Conservation (phyloP, 2,888 invertebrate species). For the Tortricodes alternella region DNA sequence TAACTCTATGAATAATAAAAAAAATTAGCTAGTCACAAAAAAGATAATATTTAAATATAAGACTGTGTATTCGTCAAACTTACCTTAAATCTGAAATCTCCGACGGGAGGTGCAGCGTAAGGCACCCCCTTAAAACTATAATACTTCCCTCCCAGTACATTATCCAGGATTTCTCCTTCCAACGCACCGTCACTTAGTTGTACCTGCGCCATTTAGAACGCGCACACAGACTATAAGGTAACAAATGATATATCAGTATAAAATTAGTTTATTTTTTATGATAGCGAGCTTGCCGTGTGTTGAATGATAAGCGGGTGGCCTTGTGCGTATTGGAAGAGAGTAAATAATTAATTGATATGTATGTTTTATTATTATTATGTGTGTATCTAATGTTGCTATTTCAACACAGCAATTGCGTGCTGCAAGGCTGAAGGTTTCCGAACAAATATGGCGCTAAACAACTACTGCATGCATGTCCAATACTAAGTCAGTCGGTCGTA, state of each 20-base stretch:
- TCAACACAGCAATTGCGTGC: too few species aligned
- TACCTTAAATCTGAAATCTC: constrained; percentile 66
- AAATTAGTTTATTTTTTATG: too few species aligned
- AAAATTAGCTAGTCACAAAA: not conserved
- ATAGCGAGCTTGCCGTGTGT: not conserved
- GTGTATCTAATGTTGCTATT: too few species aligned
- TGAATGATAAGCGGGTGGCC: not conserved
- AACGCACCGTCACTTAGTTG: constrained; percentile 9
- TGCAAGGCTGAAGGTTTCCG: too few species aligned
- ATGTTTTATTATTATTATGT: too few species aligned
- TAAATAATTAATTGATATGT: not conserved
- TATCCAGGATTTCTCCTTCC: constrained; percentile 24
- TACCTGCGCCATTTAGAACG: constrained; percentile 6
- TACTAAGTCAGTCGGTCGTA: too few species aligned
- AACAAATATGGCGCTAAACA: too few species aligned
- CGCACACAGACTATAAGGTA: not conserved
- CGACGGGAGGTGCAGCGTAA: constrained; percentile 65
- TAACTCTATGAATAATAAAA: not conserved
- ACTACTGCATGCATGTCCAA: too few species aligned
- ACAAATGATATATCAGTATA: not conserved
- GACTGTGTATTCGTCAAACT: not conserved
- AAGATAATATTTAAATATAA: not conserved
- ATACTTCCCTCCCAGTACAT: constrained; percentile 34
- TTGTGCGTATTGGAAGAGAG: not conserved
- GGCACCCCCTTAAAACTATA: constrained; percentile 57